Evolutionary conservation across 2,888 invertebrate genomes (phyloP).

Genomic region (Falcaria lacertinaria): DNA sequence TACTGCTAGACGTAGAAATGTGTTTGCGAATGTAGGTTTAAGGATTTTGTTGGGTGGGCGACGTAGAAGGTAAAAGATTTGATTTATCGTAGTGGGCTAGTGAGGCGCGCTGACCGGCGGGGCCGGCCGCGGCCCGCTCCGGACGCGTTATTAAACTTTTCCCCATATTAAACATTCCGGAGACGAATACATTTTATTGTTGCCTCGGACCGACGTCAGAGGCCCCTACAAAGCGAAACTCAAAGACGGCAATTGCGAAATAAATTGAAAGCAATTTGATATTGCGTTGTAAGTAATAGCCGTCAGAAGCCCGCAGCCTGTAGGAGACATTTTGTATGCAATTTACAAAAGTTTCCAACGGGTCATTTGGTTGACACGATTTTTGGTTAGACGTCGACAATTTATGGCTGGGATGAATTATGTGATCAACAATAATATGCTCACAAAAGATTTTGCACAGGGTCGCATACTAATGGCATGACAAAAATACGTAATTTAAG

Average conservation of each 20-base stretch:
- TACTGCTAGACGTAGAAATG: slow-evolving; percentile 45
- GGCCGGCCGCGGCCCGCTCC: slow-evolving; percentile 45
- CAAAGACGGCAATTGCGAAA: slow-evolving; percentile 80
- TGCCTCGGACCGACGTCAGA: slow-evolving; percentile 79
- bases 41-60: slow-evolving; percentile 68
- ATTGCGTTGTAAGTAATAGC: slow-evolving; percentile 80
- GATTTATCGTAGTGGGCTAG: slow-evolving; percentile 73
- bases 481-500: slow-evolving; percentile 4
- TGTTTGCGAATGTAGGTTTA: slow-evolving; percentile 72
- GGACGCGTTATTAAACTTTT: slow-evolving; percentile 81
- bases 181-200: slow-evolving; percentile 81
- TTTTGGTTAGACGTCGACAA: slow-evolving; percentile 30
- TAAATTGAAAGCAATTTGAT: slow-evolving; percentile 80
- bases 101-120: slow-evolving; percentile 59
- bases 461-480: background rate
- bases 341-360: slow-evolving; percentile 56
- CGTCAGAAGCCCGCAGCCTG: slow-evolving; percentile 68
- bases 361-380: slow-evolving; percentile 51
- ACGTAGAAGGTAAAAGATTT: slow-evolving; percentile 74
- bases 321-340: slow-evolving; percentile 69
- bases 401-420: slow-evolving; percentile 16
- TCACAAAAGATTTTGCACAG: background rate
- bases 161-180: slow-evolving; percentile 81
- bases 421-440: background rate
- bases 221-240: slow-evolving; percentile 79